phyloP scores from a whole-genome alignment of 1,140 invertebrate genomes.

The Piezodorus guildinii region DNA sequence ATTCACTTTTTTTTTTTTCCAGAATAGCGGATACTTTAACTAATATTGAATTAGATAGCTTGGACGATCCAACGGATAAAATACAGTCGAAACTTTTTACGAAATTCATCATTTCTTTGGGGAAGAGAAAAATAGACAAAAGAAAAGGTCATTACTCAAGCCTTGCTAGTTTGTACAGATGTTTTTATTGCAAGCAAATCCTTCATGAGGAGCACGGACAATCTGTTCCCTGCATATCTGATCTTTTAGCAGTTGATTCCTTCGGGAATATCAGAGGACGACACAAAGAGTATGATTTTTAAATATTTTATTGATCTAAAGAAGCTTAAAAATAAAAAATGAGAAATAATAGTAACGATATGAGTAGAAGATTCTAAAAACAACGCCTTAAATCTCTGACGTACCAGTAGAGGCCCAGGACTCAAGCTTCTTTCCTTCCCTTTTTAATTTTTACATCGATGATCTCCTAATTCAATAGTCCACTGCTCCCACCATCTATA shows the following conservation, averaged over 20 bases:
- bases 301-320: too few species aligned
- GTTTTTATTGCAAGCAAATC: conserved; percentile 48
- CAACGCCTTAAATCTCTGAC: too few species aligned
- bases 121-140: conserved; percentile 55
- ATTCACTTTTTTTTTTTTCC: conserved; percentile 28
- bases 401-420: too few species aligned
- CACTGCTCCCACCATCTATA: too few species aligned
- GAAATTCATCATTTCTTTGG: conserved; percentile 63
- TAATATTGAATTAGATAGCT: conserved; percentile 61
- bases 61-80: conserved; percentile 70
- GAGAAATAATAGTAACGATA: too few species aligned
- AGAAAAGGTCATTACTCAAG: conserved; percentile 64
- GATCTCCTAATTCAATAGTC: too few species aligned
- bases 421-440: too few species aligned
- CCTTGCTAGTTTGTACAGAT: conserved; percentile 52
- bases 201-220: conserved; percentile 23
- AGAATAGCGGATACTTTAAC: conserved; percentile 68
- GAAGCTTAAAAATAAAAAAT: too few species aligned
- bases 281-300: conserved; percentile 25
- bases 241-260: conserved; percentile 24
- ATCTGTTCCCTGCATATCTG: conserved; percentile 25
- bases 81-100: conserved; percentile 70
- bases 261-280: conserved; percentile 26
- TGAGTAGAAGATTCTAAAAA: too few species aligned
- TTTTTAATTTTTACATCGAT: too few species aligned